Conservation (phyloP, 2,797 vertebrate genomes). For the Phrynocephalus guinanensis region DNA sequence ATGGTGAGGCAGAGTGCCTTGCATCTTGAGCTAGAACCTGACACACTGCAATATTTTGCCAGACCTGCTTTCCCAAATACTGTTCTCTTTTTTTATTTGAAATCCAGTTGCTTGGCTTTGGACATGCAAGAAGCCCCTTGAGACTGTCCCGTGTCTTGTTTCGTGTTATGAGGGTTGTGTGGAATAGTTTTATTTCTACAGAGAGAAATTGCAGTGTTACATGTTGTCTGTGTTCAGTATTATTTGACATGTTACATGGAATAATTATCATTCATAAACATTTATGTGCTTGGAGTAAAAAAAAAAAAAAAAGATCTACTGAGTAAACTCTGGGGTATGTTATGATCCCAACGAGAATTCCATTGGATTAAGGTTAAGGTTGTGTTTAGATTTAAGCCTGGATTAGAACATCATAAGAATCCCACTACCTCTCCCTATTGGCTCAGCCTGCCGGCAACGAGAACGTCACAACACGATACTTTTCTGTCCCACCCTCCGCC, state of each 20-base stretch:
- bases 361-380: too few species aligned
- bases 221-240: background rate
- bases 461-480: too few species aligned
- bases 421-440: too few species aligned
- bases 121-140: constrained; percentile 41
- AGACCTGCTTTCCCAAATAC: background rate
- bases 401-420: too few species aligned
- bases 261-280: constrained; percentile 4
- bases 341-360: too few species aligned
- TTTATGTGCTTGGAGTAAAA: too few species aligned
- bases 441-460: too few species aligned
- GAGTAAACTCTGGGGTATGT: too few species aligned
- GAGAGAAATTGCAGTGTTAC: background rate
- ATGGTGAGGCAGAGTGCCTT: background rate
- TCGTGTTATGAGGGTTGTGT: background rate
- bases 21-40: background rate
- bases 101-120: constrained; percentile 73
- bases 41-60: background rate
- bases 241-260: background rate
- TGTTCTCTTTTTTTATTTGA: constrained; percentile 23
- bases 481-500: too few species aligned
- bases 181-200: background rate
- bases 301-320: too few species aligned
- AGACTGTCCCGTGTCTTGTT: constrained; percentile 20
- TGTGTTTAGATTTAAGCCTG: too few species aligned